Percentiles rank a stretch among this genome's conserved stretches.
Evolutionary conservation across 2,113 vertebrate species (phyloP).

Genomic region (Loxodonta africana): DNA sequence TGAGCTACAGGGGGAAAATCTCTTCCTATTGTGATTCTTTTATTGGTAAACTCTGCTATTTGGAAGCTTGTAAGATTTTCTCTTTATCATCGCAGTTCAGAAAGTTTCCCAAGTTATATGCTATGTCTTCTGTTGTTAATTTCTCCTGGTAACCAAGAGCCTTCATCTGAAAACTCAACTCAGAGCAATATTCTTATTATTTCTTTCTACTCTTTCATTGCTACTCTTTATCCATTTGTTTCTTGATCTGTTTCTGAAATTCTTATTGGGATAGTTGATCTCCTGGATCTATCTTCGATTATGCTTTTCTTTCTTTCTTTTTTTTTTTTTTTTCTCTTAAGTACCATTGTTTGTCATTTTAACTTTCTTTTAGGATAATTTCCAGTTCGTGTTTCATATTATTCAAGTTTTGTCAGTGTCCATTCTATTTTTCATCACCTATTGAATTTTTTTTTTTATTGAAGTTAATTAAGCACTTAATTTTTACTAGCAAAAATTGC

Average conservation of each 20-base stretch:
- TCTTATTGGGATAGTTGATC: background rate
- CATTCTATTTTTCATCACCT: background rate
- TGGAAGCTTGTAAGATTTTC: background rate
- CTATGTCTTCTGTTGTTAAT: conserved; percentile 1
- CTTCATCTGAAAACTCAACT: conserved; percentile 43
- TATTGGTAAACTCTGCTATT: background rate
- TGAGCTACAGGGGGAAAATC: background rate
- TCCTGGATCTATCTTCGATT: background rate
- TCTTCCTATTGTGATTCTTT: background rate
- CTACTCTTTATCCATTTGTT: conserved; percentile 2
- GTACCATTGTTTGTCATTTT: background rate
- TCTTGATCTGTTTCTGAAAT: conserved; percentile 38
- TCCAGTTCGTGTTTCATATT: background rate
- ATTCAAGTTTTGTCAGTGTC: background rate
- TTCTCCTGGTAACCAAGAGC: background rate
- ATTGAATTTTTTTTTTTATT: conserved; percentile 6
- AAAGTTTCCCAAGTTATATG: background rate
- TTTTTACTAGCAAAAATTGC: background rate
- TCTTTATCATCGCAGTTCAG: background rate
- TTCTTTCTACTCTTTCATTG: background rate
- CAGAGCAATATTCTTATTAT: background rate
- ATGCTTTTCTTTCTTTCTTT: background rate
- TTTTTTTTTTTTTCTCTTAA: background rate
- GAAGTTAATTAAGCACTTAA: background rate
- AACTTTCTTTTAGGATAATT: background rate